Base-by-base conservation (phyloP, 35 echinoderm and acorn worm species). In the Hemicentrotus pulcherrimus region DNA sequence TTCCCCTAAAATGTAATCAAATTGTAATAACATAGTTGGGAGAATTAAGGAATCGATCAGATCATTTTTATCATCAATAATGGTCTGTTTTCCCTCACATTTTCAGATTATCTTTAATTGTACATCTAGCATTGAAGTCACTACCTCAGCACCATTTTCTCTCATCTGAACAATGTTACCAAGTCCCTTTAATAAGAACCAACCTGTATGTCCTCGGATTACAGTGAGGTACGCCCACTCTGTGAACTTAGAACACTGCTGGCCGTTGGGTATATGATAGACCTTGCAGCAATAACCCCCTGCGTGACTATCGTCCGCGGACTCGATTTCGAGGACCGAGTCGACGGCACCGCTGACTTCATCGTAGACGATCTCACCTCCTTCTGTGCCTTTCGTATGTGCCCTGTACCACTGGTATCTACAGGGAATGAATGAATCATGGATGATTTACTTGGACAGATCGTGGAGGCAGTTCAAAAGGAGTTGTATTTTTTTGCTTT, bases 361-460 rank as follows among this genome's bases (percentile, higher is more conserved):
- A 48, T 95, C 96, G 2, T 96, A 91, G 14, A 32, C 61, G 31
- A 96, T 91, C 0, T 95, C 86, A 24, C 52, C 33, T 86, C 60
- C 52, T 6, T 94, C 90, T 2, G 52, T 31, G 19, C 41, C 71
- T 48, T 31, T 91, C 35, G 32, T 94, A 61, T 94, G 85, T 0
- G 95, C 91, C 70, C 94, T 95, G 55, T 91, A 97, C 98, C 98
- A 99, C 95, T 97, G 97, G 86, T 99, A 99, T 41, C 87, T 94
- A 28, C 2, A n/a, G 32, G 31, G 32, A 32, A 90, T 45, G 13
- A 90, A 90, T 45, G 1, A 78, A n/a, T 78, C n/a, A 78, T 4
- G 8, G 19, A 78, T n/a, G 24, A 78, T 78, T 78, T 41, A 41
- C 35, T 41, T 41, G 35, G 52, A 59, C 16, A 59, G 52, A 59